Conservation (phyloP, 2,888 invertebrate genomes). For the Orchesella flavescens region DNA sequence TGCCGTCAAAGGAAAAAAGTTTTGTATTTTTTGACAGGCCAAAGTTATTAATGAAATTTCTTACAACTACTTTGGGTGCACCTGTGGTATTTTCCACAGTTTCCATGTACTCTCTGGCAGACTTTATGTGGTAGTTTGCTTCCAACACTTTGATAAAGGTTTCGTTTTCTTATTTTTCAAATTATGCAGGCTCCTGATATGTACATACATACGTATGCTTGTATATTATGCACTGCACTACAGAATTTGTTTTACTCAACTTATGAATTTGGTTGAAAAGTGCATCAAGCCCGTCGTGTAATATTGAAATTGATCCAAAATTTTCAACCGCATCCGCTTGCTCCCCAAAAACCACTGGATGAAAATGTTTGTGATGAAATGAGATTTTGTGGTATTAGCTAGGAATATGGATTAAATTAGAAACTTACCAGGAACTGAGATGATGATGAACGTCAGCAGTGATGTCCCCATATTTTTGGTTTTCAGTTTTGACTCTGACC, state of each 20-base stretch:
- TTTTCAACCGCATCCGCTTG: too few species aligned
- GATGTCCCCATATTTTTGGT: slow-evolving; percentile 39
- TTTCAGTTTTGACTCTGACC: background rate
- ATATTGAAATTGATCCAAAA: too few species aligned
- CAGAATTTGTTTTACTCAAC: too few species aligned
- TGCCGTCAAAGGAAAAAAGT: slow-evolving; percentile 38
- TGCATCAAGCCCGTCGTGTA: too few species aligned
- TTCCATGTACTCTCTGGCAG: background rate
- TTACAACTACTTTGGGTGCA: slow-evolving; percentile 26
- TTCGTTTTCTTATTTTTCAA: too few species aligned
- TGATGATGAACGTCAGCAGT: slow-evolving; percentile 46
- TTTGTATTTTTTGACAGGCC: slow-evolving; percentile 26
- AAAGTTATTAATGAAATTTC: slow-evolving; percentile 59
- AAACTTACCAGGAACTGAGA: slow-evolving; percentile 55
- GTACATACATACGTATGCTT: too few species aligned
- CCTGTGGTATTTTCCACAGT: slow-evolving; percentile 23
- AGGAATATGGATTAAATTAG: background rate
- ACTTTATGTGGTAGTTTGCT: background rate
- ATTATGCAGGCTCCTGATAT: too few species aligned
- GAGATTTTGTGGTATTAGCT: background rate
- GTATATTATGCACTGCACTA: too few species aligned
- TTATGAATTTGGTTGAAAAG: too few species aligned
- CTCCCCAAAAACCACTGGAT: too few species aligned
- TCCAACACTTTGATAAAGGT: too few species aligned
- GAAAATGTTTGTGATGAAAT: too few species aligned